These are phyloP conservation scores for Tragulus kanchil DNA, from an alignment of 2,113 vertebrate species.

Conservation along the genomic window DNA sequence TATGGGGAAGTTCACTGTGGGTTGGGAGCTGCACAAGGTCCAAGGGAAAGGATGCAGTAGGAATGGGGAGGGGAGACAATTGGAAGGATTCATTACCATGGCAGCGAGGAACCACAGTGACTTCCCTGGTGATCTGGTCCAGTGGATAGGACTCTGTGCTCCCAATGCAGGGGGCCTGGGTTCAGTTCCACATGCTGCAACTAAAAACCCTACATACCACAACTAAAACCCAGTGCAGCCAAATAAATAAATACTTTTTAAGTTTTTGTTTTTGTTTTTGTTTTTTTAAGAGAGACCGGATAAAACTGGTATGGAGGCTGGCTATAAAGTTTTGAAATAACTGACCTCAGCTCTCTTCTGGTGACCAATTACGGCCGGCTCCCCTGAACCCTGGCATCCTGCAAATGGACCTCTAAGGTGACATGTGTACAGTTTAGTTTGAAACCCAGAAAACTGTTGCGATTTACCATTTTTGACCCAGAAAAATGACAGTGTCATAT, in stretches of 20 bases:
- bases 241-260: background rate
- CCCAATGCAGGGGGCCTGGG: background rate
- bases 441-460: background rate
- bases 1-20: background rate
- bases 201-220: background rate
- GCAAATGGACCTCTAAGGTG: background rate
- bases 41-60: background rate
- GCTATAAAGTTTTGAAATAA: background rate
- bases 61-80: background rate
- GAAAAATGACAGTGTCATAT: background rate
- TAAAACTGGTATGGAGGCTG: background rate
- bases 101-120: background rate
- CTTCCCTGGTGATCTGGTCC: background rate
- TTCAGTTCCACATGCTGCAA: background rate
- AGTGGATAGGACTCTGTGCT: background rate
- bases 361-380: background rate
- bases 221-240: background rate
- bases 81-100: background rate
- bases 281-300: background rate
- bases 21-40: too few species aligned
- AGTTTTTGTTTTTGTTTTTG: too few species aligned
- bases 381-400: background rate
- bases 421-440: background rate
- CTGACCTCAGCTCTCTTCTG: background rate
- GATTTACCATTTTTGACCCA: slow-evolving; percentile 15